Base-by-base conservation (phyloP, 2,113 vertebrate species). In the Nicator chloris region DNA sequence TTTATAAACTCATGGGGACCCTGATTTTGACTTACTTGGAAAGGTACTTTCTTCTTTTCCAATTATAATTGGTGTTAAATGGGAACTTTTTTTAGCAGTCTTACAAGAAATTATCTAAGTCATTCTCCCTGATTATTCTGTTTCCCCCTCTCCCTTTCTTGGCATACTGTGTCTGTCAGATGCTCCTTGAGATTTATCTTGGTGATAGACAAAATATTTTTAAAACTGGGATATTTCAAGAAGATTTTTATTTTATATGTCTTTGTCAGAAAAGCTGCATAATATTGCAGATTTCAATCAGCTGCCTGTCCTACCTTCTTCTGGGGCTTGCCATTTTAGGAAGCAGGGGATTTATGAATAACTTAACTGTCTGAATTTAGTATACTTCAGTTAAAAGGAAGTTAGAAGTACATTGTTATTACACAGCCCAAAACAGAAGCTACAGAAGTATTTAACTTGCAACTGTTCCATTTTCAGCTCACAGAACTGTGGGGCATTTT, bases 401-500 rank as follows among this genome's bases (percentile, higher is more conserved):
- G 80, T 78, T 68, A 71, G 45, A 78, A 63, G 71, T 37, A 63
- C 40, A 7, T 91, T 92, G 83, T 93, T 94, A 79, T 92, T 76
- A 88, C 82, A 53, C 81, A 81, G 60, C 73, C 89, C 93, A 72
- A 83, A 66, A 86, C 90, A 70, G 92, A 83, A 92, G 76, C 70
- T 88, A 61, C 88, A 93, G 64, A 66, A 79, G 45, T 95, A 86
- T 95, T 95, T 97, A 90, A 92, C 96, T 96, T 93, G 92, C 94
- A 93, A 4, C 95, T 77, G 65, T 97, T 96, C 95, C 95, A 85
- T 97, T 97, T 97, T 93, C 97, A 90, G 96, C 97, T 96, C 89
- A 26, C 92, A 97, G 95, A 96, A 97, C 96, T 95, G 90, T 97
- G 96, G 94, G 96, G 92, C 94, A 85, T 96, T 61, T 97, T 97